A percentile compares a stretch with the other conserved stretches of the same genome.
These are phyloP conservation scores for Trachemys scripta DNA, from an alignment of 2,113 vertebrate species.

Conservation along the genomic window DNA sequence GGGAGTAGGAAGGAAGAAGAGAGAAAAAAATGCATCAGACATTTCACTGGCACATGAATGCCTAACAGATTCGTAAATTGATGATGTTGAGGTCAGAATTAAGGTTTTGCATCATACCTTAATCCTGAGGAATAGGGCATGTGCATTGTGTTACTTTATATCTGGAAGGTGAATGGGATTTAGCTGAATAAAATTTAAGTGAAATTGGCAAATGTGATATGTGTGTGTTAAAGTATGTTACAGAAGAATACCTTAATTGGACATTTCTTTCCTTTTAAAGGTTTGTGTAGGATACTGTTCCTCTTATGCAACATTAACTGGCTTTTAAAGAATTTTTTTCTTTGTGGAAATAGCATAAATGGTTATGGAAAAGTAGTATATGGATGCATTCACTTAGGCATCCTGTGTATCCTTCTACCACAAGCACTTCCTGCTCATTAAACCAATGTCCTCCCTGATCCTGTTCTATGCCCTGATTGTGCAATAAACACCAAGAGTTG, in stretches of 20 bases:
- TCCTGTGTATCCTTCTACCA: not conserved
- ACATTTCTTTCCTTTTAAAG: not conserved
- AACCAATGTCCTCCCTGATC: not conserved
- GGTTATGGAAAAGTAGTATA: not conserved
- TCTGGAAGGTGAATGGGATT: not conserved
- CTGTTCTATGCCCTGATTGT: rapidly evolving
- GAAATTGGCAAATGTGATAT: not conserved
- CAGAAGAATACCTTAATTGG: not conserved
- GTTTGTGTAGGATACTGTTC: not conserved
- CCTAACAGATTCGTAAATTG: not conserved
- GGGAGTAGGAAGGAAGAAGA: not conserved
- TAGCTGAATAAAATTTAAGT: not conserved
- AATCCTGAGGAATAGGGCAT: not conserved
- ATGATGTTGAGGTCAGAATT: not conserved
- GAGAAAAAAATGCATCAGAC: not conserved
- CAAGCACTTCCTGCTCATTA: not conserved
- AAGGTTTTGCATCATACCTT: not conserved
- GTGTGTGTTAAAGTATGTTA: not conserved
- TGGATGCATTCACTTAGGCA: not conserved
- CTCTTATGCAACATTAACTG: not conserved
- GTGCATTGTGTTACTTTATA: not conserved
- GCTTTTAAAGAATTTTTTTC: not conserved
- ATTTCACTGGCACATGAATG: not conserved
- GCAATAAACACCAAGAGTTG: not conserved
- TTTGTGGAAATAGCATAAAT: not conserved